Conservation (phyloP, 2,888 invertebrate genomes). For the Dryococelus australis region DNA sequence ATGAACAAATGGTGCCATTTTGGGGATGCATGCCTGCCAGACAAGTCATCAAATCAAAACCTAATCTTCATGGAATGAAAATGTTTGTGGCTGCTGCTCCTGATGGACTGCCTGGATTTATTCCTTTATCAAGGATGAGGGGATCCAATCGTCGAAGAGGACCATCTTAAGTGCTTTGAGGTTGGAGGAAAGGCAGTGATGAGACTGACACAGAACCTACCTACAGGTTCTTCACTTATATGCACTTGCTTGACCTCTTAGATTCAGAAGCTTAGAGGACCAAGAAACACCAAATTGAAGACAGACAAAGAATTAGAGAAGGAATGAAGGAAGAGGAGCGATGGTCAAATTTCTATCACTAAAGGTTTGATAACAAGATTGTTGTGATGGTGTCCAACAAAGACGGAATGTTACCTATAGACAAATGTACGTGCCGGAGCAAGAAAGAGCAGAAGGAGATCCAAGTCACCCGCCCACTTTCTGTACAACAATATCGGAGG, state of each 20-base stretch:
- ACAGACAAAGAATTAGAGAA: not conserved
- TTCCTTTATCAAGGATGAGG: not conserved
- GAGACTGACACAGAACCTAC: not conserved
- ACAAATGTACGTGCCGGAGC: not conserved
- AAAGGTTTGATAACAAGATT: not conserved
- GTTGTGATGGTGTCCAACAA: not conserved
- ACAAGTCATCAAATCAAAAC: not conserved
- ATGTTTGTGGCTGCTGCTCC: not conserved
- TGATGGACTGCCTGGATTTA: not conserved
- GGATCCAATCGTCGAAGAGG: not conserved
- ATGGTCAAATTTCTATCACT: not conserved
- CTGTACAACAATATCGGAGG: not conserved
- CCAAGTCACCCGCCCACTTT: not conserved
- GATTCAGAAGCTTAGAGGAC: not conserved
- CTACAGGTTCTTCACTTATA: too few relatives aligned
- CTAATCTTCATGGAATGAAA: not conserved
- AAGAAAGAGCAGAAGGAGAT: not conserved
- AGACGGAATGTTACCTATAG: not conserved
- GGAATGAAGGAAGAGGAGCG: not conserved
- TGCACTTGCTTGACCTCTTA: not conserved
- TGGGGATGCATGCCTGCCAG: not conserved
- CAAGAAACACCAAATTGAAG: not conserved
- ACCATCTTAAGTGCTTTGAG: not conserved
- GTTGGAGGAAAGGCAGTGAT: not conserved
- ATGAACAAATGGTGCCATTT: conserved; percentile 1